These are phyloP conservation scores for Piezodorus guildinii DNA, from an alignment of 1,140 invertebrate species.

Conservation along the genomic window DNA sequence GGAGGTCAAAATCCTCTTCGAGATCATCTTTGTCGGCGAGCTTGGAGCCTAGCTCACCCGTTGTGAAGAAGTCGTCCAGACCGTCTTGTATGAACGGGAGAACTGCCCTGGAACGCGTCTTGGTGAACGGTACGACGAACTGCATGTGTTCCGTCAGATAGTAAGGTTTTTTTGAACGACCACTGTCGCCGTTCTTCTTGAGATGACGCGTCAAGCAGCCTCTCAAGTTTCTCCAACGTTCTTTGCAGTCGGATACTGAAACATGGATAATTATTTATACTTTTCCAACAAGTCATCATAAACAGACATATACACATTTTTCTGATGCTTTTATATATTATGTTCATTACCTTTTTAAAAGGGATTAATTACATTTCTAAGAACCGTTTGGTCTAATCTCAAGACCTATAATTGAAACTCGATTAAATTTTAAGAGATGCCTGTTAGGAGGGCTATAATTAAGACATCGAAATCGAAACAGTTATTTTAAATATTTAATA, in stretches of 20 bases:
- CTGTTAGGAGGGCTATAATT: too few species aligned
- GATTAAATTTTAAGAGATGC: too few species aligned
- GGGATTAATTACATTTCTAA: too few species aligned
- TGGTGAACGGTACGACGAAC: conserved; percentile 34
- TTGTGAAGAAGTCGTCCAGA: conserved; percentile 12
- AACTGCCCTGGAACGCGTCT: conserved; percentile 26
- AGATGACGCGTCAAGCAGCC: conserved; percentile 34
- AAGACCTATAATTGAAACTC: too few species aligned
- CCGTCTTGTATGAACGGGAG: conserved; percentile 16
- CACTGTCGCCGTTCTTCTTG: conserved; percentile 32
- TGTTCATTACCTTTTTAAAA: too few species aligned
- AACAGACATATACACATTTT: too few species aligned
- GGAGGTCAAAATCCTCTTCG: conserved; percentile 8
- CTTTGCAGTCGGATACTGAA: conserved; percentile 35
- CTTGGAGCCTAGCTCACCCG: background rate
- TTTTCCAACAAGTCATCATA: too few species aligned
- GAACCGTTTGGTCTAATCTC: too few species aligned
- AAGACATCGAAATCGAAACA: too few species aligned
- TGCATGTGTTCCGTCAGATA: conserved; percentile 35
- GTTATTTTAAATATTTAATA: too few species aligned
- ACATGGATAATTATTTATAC: background rate
- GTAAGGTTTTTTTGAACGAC: conserved; percentile 34
- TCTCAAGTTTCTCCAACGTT: conserved; percentile 34
- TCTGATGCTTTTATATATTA: too few species aligned
- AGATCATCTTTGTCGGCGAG: background rate